Evolutionary conservation across 2,888 invertebrate genomes (phyloP).

Genomic region (Tuberolachnus salignus): DNA sequence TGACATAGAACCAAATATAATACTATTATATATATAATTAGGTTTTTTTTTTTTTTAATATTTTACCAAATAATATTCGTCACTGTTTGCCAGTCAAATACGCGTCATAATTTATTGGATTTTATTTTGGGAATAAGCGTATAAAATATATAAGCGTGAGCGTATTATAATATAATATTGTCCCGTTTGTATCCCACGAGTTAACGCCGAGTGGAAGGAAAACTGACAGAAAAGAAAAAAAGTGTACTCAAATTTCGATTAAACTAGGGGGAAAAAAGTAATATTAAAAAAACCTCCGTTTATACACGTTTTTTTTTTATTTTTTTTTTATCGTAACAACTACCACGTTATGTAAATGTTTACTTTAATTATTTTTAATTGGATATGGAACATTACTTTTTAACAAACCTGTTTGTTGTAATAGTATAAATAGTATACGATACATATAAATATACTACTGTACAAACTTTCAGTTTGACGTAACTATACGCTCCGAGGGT

Average conservation of each 20-base stretch:
- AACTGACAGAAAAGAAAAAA: neutral
- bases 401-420: conserved; percentile 16
- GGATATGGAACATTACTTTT: conserved; percentile 25
- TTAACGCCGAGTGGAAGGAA: neutral
- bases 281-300: neutral
- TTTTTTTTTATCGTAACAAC: conserved; percentile 6
- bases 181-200: neutral
- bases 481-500: neutral
- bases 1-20: too few relatives aligned
- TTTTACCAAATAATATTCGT: neutral
- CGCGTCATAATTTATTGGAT: conserved; percentile 4
- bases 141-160: too few relatives aligned
- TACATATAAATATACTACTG: neutral
- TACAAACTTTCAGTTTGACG: conserved; percentile 7
- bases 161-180: too few relatives aligned
- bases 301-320: neutral
- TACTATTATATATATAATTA: too few relatives aligned
- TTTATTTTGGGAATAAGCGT: neutral
- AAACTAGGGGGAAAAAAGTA: conserved; percentile 1
- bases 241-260: neutral
- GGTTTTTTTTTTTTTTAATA: neutral
- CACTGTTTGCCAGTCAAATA: neutral
- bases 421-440: too few relatives aligned
- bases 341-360: conserved; percentile 31
- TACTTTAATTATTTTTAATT: conserved; percentile 48